Evolutionary conservation across 2,888 invertebrate genomes (phyloP), one percentile per base, ranked within the genome.

Genomic region (Hecatera dysodea): DNA sequence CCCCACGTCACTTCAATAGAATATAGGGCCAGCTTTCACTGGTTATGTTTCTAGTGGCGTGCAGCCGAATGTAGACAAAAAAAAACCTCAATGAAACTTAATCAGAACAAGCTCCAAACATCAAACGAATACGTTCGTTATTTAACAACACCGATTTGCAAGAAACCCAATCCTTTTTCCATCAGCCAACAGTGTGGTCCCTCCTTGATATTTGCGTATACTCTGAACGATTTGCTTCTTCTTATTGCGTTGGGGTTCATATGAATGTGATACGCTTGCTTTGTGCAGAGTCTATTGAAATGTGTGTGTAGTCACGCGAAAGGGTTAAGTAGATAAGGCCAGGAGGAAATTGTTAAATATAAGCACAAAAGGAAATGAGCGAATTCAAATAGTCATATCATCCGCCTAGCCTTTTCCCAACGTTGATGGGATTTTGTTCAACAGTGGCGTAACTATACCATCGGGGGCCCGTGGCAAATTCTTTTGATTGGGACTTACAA

Each of bases 241-340:
- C 48, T 22, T 72, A 72, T 62, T 71, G 62, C 55, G 72, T 56
- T 55, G 29, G 39, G 62, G 29, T 48, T 55, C 22, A 56, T 56
- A 56, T 50, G 72, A 72, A 72, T 72, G 56, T 50, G 72, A 56
- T 72, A 42, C 55, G 48, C 33, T 36, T 63, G 33, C 11, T 11
- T 72, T 48, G 63, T 33, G 17, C n/a, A 4, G 42, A 57, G 56
- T 72, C 64, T 64, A 72, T 50, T 72, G 48, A 56, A 64, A 72
- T 72, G 48, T 56, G 27, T 36, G 33, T 42, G 24, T 6, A 48
- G 48, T 72, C 56, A 63, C 11, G 33, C 22, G 22, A 22, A 72
- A 72, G 42, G 72, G 33, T 62, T 42, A 0, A 56, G 46, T n/a
- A n/a, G n/a, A n/a, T 22, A 3, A 36, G 19, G 44, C 17, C 11